A percentile compares a stretch with the other conserved stretches of the same genome.
Conservation (phyloP, 2,888 invertebrate genomes). For the Arge pagana region DNA sequence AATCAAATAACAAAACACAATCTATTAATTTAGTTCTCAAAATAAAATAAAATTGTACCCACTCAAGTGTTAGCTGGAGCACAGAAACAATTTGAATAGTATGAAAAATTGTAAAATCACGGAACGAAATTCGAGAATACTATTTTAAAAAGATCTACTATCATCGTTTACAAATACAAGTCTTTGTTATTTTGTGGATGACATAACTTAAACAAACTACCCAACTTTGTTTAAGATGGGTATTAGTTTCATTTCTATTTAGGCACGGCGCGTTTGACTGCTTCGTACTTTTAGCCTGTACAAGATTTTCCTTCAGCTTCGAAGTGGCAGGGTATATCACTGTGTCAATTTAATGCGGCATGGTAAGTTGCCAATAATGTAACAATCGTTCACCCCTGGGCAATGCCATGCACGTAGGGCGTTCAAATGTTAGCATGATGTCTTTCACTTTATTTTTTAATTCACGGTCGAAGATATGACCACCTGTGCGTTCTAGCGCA, state of each 20-base stretch:
- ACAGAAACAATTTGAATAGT: no score
- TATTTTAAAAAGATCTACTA: background rate
- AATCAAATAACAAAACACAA: no score
- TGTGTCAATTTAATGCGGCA: constrained; percentile 38
- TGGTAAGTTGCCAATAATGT: constrained; percentile 69
- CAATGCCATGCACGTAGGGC: constrained; percentile 67
- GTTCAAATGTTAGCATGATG: constrained; percentile 76
- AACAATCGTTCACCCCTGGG: constrained; percentile 68
- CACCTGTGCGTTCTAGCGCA: constrained; percentile 68
- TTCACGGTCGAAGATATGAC: constrained; percentile 79
- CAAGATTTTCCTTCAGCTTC: constrained; percentile 5
- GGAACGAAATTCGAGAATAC: no score
- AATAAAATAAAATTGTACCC: no score
- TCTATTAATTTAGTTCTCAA: no score
- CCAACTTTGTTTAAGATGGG: background rate
- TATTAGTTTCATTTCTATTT: background rate
- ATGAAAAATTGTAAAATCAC: no score
- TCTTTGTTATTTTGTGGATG: no score
- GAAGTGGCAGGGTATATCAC: background rate
- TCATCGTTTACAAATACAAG: no score
- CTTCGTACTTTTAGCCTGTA: constrained; percentile 6
- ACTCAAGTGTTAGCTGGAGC: no score
- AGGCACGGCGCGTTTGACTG: constrained; percentile 6
- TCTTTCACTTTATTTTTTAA: constrained; percentile 75
- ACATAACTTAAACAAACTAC: no score